Percentiles rank a stretch among this genome's conserved stretches.
Evolutionary conservation across 2,113 vertebrate genomes (phyloP).

Genomic region (Sialia sialis): DNA sequence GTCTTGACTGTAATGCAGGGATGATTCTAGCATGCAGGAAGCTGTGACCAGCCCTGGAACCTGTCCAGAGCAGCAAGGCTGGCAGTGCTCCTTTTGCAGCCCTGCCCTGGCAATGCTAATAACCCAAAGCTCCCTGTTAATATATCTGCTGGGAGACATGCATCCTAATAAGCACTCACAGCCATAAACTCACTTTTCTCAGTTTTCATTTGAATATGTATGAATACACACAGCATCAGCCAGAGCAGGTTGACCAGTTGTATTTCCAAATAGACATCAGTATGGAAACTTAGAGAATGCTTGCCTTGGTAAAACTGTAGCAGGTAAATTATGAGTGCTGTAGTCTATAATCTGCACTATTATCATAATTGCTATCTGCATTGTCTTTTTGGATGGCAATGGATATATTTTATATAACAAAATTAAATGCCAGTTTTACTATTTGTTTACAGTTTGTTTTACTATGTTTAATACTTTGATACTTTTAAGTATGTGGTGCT

Average conservation of each 20-base stretch:
- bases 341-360: background rate
- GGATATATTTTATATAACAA: constrained; percentile 12
- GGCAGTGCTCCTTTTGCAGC: background rate
- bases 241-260: background rate
- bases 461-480: background rate
- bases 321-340: constrained; percentile 19
- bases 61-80: constrained; percentile 10
- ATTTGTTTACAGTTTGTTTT: too few relatives aligned
- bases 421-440: background rate
- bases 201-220: constrained; percentile 14
- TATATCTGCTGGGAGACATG: background rate
- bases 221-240: background rate
- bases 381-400: constrained; percentile 7
- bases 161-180: constrained; percentile 5
- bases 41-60: constrained; percentile 38
- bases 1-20: background rate
- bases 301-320: background rate
- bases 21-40: constrained; percentile 4
- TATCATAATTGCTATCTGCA: constrained; percentile 23
- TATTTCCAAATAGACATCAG: background rate
- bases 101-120: constrained; percentile 12
- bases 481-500: background rate
- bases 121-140: background rate
- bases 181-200: background rate
- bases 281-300: background rate